Percentiles rank a stretch among this genome's conserved stretches.
Conservation (phyloP, 2,888 invertebrate genomes). For the Orgyia antiqua region DNA sequence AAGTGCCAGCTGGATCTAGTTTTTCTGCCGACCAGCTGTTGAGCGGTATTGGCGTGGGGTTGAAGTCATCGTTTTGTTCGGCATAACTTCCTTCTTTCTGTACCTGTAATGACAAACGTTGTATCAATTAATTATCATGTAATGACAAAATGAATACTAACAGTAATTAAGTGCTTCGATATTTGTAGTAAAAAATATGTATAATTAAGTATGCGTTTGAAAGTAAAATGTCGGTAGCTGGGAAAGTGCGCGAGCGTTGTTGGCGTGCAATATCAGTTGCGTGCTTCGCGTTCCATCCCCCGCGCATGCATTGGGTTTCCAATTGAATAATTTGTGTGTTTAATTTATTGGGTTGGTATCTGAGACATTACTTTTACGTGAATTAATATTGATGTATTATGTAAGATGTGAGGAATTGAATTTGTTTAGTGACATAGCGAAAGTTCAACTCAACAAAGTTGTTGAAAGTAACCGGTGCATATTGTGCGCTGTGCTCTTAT, state of each 20-base stretch:
- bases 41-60: slow-evolving; percentile 65
- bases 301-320: slow-evolving; percentile 51
- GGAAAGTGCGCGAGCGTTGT: slow-evolving; percentile 56
- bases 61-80: slow-evolving; percentile 49
- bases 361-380: background rate
- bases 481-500: too few species aligned
- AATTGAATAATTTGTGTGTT: slow-evolving; percentile 51
- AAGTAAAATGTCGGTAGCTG: slow-evolving; percentile 67
- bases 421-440: too few species aligned
- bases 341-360: slow-evolving; percentile 16
- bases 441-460: too few species aligned
- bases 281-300: slow-evolving; percentile 46
- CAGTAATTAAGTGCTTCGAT: slow-evolving; percentile 22
- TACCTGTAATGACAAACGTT: slow-evolving; percentile 48
- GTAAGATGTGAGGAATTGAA: too few species aligned
- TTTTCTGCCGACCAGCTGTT: slow-evolving; percentile 47
- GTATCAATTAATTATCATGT: slow-evolving; percentile 11
- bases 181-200: slow-evolving; percentile 37
- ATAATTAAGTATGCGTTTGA: slow-evolving; percentile 65
- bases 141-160: slow-evolving; percentile 9
- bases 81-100: slow-evolving; percentile 42
- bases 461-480: too few species aligned
- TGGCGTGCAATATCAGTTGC: slow-evolving; percentile 51
- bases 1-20: slow-evolving; percentile 36
- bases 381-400: background rate